Percentiles rank a stretch among this genome's conserved stretches.
phyloP scores from a whole-genome alignment of 2,888 invertebrate genomes.

The Strigamia crassipes region DNA sequence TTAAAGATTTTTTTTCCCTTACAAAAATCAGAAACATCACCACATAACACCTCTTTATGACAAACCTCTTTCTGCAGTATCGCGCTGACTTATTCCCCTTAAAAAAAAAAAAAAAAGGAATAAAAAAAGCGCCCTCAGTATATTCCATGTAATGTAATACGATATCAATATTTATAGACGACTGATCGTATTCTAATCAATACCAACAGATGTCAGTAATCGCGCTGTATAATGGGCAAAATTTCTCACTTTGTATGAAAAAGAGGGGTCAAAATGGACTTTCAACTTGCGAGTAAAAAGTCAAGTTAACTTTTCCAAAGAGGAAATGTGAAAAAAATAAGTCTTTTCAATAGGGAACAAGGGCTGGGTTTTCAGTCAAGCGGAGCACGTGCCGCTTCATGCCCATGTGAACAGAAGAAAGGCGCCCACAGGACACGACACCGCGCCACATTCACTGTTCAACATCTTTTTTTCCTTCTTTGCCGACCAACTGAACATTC shows the following conservation, averaged over 20 bases:
- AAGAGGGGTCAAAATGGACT: constrained; percentile 28
- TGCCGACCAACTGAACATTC: constrained; percentile 17
- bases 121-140: not conserved
- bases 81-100: not conserved
- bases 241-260: not conserved
- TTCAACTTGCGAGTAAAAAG: constrained; percentile 20
- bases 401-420: constrained; percentile 33
- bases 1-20: not conserved
- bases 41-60: not conserved
- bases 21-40: not conserved
- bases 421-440: constrained; percentile 36
- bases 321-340: constrained; percentile 40
- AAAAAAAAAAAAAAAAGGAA: not conserved
- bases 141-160: not conserved
- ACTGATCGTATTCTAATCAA: constrained; percentile 1
- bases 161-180: not conserved
- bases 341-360: constrained; percentile 37
- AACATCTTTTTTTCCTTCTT: constrained; percentile 18
- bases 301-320: constrained; percentile 38
- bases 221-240: not conserved
- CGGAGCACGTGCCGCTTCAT: constrained; percentile 42
- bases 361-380: constrained; percentile 37
- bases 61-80: not conserved
- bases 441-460: constrained; percentile 38
- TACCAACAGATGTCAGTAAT: constrained; percentile 22